Evolutionary conservation across 2,888 invertebrate genomes (phyloP), one percentile per base, ranked within the genome.

Genomic region (Teinopalpus imperialis): DNA sequence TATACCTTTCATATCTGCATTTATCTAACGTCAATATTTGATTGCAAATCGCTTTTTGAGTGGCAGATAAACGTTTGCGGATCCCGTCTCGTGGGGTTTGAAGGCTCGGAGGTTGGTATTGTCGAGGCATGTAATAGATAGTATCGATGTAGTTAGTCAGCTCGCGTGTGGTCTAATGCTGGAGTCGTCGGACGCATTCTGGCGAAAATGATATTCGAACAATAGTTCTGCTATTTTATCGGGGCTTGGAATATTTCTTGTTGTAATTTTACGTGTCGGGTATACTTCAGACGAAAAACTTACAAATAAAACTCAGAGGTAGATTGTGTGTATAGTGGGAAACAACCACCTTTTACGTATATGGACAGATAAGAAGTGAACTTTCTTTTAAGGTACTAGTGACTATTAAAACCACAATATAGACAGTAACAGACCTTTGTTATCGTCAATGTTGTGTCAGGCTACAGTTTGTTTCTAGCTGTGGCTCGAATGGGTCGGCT

Each of bases 151-250:
- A 58, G 59, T 65, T 66, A 68, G 69, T 63, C 68, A 67, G 58
- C 62, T 71, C 75, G 69, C 67, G 79, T 81, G 81, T 81, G 81
- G 81, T 77, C 57, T 12, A 13, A 6, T 3, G 23, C 21, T 13
- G 7, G 16, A 12, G n/a, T 10, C 18, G 37, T 16, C 12, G n/a
- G 34, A 2, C 16, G 8, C 6, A 1, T 10, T 8, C 26, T 42
- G 12, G 32, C 32, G 9, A 20, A 37, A 37, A 18, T 18, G 12
- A 8, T 34, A 20, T 20, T 20, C 34, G 21, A 34, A 10, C n/a
- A 34, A 10, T 24, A n/a, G 8, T 5, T 24, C 18, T 26, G 10
- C 13, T 4, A 12, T 29, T 27, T 34, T 18, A 29, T 42, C 34
- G 20, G 3, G 34, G 12, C 21, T 9, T 12, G 9, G 9, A 21